Base-by-base conservation (phyloP, 2,113 vertebrate genomes). In the mouse (Mus musculus) region DNA sequence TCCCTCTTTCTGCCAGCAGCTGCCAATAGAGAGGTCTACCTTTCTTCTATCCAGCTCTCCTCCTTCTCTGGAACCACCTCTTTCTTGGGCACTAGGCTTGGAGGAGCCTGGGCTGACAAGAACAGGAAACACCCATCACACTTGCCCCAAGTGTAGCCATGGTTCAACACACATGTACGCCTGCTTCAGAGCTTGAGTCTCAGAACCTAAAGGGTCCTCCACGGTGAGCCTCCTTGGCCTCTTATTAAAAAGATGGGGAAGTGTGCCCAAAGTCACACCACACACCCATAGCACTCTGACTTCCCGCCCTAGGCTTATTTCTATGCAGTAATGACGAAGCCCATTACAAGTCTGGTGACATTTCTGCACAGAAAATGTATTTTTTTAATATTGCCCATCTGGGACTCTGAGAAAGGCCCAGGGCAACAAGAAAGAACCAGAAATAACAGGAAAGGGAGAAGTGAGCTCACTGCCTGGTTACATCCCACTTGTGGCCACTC, bases 331-430 rank as follows among this genome's bases (percentile, higher is more conserved):
- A 61, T 56, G 20, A 86, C 84, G 96, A 73, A 82, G n/a, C 26
- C 84, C 30, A 30, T 71, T 46, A 26, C 90, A 88, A 77, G 19
- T 61, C 69, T 85, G n/a, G 52, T 63, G 69, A 91, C 95, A 87
- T 46, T 95, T 94, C 42, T 89, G 22, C 82, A 95, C 49, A 49
- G 59, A 90, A 76, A 94, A 93, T 77, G 46, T 65, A 67, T n/a
- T 81, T 90, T 90, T 88, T 73, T 56, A 90, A 73, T 89, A 77
- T 88, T 92, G 52, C 28, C 94, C n/a, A 24, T 76, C n/a, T 89
- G 85, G 69, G 54, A 77, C 88, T 95, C 54, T 49, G 92, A 88
- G 24, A 71, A 39, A 30, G 88, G 46, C 39, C 46, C 36, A 75
- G 65, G 54, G 72, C 59, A 94, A 85, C 59, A 89, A 86, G 87